Evolutionary conservation across 2,113 vertebrate species (phyloP).

Genomic region (Tychaedon coryphoeus): DNA sequence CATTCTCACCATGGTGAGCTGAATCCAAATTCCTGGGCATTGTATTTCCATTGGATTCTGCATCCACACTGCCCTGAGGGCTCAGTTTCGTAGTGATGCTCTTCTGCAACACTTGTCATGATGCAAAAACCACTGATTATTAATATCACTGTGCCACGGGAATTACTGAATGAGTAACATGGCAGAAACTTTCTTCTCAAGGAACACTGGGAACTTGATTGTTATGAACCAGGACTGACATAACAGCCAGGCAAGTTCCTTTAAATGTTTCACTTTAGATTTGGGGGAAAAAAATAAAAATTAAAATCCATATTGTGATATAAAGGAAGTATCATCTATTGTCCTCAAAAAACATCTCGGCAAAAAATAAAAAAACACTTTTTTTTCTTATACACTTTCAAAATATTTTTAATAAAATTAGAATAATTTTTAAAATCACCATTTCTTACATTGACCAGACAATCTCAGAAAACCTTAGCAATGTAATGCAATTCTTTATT

Average conservation of each 20-base stretch:
- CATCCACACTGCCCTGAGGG: not conserved
- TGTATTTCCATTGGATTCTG: not conserved
- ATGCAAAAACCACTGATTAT: not conserved
- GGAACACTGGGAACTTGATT: not conserved
- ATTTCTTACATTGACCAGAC: not conserved
- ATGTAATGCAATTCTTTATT: not conserved
- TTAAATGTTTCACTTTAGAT: not conserved
- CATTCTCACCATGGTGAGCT: not conserved
- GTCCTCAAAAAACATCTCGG: not conserved
- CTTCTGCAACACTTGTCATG: not conserved
- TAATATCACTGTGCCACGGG: not conserved
- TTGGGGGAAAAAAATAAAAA: not conserved
- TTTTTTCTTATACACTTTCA: not conserved
- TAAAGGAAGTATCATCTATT: not conserved
- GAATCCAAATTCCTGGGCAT: not conserved
- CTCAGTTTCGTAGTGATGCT: not conserved
- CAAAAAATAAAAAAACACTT: rapidly evolving
- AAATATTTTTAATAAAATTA: not conserved
- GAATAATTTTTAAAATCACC: not conserved
- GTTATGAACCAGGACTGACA: not conserved
- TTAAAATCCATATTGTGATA: not conserved
- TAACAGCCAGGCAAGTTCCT: not conserved
- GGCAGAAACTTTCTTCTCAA: not conserved
- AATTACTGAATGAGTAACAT: not conserved
- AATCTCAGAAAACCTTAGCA: not conserved